Conservation (phyloP, 2,113 vertebrate genomes). For the Cyprinus carpio region DNA sequence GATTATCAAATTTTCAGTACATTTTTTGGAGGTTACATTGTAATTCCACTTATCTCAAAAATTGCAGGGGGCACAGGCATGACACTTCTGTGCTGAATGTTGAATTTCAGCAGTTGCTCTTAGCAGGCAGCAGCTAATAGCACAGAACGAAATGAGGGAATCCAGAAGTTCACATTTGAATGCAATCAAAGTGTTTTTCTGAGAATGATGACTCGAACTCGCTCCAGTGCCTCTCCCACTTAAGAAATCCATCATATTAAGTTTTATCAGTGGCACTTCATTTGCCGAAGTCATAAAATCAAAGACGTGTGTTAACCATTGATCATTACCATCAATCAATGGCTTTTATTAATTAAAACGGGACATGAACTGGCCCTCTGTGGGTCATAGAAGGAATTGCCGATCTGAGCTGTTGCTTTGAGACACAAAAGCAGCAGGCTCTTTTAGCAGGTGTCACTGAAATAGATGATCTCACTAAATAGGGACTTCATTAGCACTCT, state of each 20-base stretch:
- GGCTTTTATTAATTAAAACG: conserved; percentile 37
- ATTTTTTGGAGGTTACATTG: background rate
- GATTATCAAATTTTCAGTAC: background rate
- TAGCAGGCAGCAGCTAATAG: conserved; percentile 17
- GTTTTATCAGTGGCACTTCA: conserved; percentile 42
- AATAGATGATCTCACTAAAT: conserved; percentile 38
- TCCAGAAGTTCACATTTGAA: conserved; percentile 28
- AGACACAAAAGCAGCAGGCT: background rate
- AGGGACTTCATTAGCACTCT: conserved; percentile 42
- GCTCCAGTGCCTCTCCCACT: conserved; percentile 14
- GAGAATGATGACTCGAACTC: conserved; percentile 37
- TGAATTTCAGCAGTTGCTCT: conserved; percentile 18
- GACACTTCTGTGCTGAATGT: background rate
- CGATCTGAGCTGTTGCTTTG: background rate
- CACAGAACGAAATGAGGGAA: conserved; percentile 9
- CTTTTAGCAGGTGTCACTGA: conserved; percentile 37
- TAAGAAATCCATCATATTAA: conserved; percentile 40
- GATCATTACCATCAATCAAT: conserved; percentile 35
- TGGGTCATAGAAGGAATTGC: conserved; percentile 19
- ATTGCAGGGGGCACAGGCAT: background rate
- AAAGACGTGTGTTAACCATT: conserved; percentile 39
- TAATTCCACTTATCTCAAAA: background rate
- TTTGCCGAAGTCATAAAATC: conserved; percentile 37
- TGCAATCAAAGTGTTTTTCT: conserved; percentile 36
- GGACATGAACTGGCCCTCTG: conserved; percentile 7